Evolutionary conservation across 2,113 vertebrate genomes (phyloP), one percentile per base, ranked within the genome.

Genomic region (Charina bottae): DNA sequence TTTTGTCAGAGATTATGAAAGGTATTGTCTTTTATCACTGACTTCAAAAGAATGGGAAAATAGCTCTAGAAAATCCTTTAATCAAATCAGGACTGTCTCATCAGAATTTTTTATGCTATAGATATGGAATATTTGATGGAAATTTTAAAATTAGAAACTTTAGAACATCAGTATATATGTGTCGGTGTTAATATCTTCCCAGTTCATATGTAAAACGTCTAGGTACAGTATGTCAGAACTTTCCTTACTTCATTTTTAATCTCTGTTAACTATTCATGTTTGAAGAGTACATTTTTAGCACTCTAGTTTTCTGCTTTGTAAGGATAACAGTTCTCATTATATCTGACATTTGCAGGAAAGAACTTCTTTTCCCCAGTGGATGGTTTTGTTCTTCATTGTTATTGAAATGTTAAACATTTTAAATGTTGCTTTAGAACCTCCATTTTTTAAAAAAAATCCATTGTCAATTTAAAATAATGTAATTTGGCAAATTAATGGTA

Each of bases 1-100:
- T 91, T 90, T 0, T 93, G 84, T 78, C 90, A 92, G 89, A 1
- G 0, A 62, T 90, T 91, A 15, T 68, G 90, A 93, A 85, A 95
- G 94, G 85, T 87, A 58, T 83, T 95, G 91, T 90, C 87, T 91
- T 94, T 90, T 94, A 6, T 93, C 83, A 87, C 91, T 83, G 90
- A 23, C 68, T 89, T 92, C 85, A 37, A 94, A 92, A 88, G 83
- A 90, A 91, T 90, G 53, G 64, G 12, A 93, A 90, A 90, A 91
- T 95, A 94, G 92, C 85, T 60, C 56, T 88, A 84, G 56, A 92
- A 83, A 59, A 88, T 68, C 24, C 42, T 92, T 56, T 89, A 64
- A 49, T 54, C 59, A 92, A 94, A 85, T 86, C 85, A 2, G 0
- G 24, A 56, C 54, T 94, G 6, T 59, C 93, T 90, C 33, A 83